Evolutionary conservation across 1,140 invertebrate species (phyloP).

Genomic region (Drosophila azteca): DNA sequence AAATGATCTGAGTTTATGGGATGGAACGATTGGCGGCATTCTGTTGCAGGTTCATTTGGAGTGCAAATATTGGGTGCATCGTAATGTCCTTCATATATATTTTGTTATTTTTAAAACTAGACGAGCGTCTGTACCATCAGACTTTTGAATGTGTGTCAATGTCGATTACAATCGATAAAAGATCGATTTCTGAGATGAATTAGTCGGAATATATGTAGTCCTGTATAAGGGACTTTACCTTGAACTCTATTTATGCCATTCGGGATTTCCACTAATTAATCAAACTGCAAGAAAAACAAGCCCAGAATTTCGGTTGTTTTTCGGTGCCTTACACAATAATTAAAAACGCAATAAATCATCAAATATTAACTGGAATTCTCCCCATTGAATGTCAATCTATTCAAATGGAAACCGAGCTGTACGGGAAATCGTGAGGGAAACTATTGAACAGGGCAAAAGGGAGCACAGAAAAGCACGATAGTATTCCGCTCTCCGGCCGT

Average conservation of each 20-base stretch:
- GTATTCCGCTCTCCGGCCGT: conserved; percentile 31
- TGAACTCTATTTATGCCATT: background rate
- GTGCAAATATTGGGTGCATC: too few relatives aligned
- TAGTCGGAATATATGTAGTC: background rate
- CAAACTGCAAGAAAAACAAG: conserved; percentile 16
- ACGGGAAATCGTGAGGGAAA: conserved; percentile 14
- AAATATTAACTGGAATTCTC: conserved; percentile 41
- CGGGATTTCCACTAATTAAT: conserved; percentile 35
- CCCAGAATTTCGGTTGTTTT: background rate
- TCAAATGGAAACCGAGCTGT: conserved; percentile 35
- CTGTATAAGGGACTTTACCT: background rate
- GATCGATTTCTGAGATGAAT: too few relatives aligned
- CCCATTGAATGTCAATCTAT: conserved; percentile 35
- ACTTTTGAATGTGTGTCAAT: too few relatives aligned
- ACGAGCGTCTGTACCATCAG: background rate
- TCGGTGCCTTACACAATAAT: conserved; percentile 37
- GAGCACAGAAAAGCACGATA: conserved; percentile 28
- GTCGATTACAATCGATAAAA: too few relatives aligned
- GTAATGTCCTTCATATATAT: too few relatives aligned
- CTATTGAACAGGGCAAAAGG: conserved; percentile 35
- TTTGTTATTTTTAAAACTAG: too few relatives aligned
- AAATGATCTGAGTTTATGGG: too few relatives aligned
- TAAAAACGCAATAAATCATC: conserved; percentile 72
- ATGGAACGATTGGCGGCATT: too few relatives aligned
- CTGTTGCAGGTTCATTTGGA: too few relatives aligned